Base-by-base conservation (phyloP, 2,888 invertebrate genomes). In the Apamea monoglypha region DNA sequence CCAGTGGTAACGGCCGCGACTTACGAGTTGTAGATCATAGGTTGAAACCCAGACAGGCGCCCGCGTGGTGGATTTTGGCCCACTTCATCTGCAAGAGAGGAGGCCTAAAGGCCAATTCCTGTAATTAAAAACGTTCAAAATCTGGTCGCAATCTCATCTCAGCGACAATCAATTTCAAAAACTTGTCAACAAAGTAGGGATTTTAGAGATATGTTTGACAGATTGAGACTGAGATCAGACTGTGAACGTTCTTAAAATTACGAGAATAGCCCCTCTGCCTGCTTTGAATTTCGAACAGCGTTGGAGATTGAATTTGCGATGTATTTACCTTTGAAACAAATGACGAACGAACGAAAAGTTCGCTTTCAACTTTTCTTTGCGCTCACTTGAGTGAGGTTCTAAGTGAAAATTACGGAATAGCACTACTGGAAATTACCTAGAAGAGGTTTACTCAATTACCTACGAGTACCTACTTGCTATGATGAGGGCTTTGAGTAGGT, bases 381-480 rank as follows among this genome's bases (percentile, higher is more conserved):
- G 3, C 16, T 36, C 29, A 50, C 8, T 50, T 16, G 10, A 78
- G 25, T 53, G 25, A 32, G 61, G 12, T 32, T 44, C 25, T 7
- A 66, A 21, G 16, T 53, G 32, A 40, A 76, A 7, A 32, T 36
- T 36, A 47, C 25, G 18, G 59, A 50, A 67, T 59, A 79, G 16
- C 21, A 18, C 47, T 80, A 36, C 36, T 40, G 8, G 56, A 56
- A 59, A 29, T 14, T 71, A 40, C 44, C n/a, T 56, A 53, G 32
- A 63, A 84, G 73, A 74, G 67, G 73, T 59, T 63, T 63, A 4
- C 5, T 70, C 82, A 76, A 68, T 79, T 79, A 74, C 36, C 21
- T 40, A 59, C 64, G 25, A 85, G 83, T 73, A 47, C 68, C 56
- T 66, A 71, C 70, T 73, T 44, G n/a, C 36, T 53, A 56, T 64